Conservation (phyloP, 2,888 invertebrate genomes). For the Protonemura montana region DNA sequence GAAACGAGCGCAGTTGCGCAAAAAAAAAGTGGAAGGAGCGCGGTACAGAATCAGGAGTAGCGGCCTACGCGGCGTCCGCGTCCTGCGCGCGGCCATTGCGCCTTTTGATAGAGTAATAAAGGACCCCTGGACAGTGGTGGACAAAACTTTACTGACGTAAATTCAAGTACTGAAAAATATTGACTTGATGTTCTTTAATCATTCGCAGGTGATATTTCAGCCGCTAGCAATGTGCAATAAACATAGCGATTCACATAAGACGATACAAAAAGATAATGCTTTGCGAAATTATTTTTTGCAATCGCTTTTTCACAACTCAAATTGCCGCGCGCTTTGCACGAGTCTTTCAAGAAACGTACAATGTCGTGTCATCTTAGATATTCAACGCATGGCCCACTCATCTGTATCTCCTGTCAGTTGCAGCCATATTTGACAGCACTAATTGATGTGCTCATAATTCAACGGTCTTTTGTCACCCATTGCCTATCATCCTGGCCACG, state of each 20-base stretch:
- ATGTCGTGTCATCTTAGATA: background rate
- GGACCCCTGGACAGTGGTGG: constrained; percentile 18
- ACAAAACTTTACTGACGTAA: constrained; percentile 24
- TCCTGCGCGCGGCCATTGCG: background rate
- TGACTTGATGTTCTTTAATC: constrained; percentile 27
- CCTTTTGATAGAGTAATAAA: constrained; percentile 29
- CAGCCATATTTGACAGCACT: constrained; percentile 7
- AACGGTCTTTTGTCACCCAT: background rate
- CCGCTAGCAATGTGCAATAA: background rate
- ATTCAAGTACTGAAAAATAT: constrained; percentile 31
- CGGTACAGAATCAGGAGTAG: background rate
- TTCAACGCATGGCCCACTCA: background rate
- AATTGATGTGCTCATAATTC: constrained; percentile 12
- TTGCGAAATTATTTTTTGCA: background rate
- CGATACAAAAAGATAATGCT: background rate
- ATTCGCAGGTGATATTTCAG: background rate
- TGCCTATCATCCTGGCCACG: background rate
- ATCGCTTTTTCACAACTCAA: background rate
- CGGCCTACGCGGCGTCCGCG: background rate
- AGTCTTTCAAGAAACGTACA: background rate
- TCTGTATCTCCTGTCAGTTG: background rate
- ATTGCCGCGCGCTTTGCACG: background rate
- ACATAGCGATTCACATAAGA: background rate
- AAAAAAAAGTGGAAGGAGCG: background rate
- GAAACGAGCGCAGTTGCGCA: background rate